Evolutionary conservation across 1,140 invertebrate genomes (phyloP).

Genomic region (Triops longicaudatus): DNA sequence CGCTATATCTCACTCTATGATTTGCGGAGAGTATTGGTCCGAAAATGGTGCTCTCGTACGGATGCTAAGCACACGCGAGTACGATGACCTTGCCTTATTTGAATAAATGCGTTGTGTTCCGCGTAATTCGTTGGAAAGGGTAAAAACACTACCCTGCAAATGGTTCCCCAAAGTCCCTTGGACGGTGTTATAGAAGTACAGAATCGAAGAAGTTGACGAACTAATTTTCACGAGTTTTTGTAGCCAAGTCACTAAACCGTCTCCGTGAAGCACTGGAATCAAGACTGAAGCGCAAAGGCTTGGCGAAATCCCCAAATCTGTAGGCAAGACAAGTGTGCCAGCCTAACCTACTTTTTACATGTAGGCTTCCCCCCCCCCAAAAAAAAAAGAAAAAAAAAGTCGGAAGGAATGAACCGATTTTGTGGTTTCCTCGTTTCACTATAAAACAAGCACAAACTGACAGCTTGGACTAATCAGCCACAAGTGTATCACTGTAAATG

Average conservation of each 20-base stretch:
- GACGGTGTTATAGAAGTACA: too few relatives aligned
- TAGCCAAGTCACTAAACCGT: not conserved
- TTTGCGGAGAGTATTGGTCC: too few relatives aligned
- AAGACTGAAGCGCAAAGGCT: not conserved
- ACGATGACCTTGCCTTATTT: too few relatives aligned
- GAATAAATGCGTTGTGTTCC: too few relatives aligned
- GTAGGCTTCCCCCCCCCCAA: not conserved
- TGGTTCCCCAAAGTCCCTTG: too few relatives aligned
- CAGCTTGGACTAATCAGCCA: not conserved
- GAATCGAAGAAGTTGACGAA: too few relatives aligned
- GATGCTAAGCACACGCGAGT: too few relatives aligned
- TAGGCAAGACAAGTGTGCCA: not conserved
- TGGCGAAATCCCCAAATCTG: not conserved
- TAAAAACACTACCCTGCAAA: too few relatives aligned
- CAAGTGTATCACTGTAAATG: not conserved
- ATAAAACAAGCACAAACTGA: not conserved
- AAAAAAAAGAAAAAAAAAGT: not conserved
- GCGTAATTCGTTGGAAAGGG: too few relatives aligned
- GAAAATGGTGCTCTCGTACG: too few relatives aligned
- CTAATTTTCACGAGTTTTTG: too few relatives aligned
- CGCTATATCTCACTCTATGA: too few relatives aligned
- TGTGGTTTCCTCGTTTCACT: constrained; percentile 2
- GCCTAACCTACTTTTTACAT: not conserved
- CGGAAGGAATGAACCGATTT: not conserved
- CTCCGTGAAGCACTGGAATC: not conserved